phyloP scores from a whole-genome alignment of 92 coral and sea anemone genomes.

The Bergia sp. region DNA sequence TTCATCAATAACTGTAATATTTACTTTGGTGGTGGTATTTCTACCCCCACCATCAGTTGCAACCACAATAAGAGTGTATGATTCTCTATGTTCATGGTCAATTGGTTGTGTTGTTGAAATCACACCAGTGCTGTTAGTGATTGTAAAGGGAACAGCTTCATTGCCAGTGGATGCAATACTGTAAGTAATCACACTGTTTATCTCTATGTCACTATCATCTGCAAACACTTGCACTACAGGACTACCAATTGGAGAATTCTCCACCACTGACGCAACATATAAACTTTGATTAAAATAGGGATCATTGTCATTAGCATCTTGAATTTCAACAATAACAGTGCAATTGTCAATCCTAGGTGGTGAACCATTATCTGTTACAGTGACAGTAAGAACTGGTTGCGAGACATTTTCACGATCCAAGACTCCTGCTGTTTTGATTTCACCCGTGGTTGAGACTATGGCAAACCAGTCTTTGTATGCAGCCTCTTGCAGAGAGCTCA shows the following conservation, averaged over 20 bases:
- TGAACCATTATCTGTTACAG: constrained; percentile 75
- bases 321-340: constrained; percentile 76
- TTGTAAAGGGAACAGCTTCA: constrained; percentile 58
- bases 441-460: constrained; percentile 69
- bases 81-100: constrained; percentile 72
- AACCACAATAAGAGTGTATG: constrained; percentile 62
- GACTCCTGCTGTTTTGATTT: constrained; percentile 65
- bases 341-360: constrained; percentile 80
- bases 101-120: constrained; percentile 63
- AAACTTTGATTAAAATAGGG: constrained; percentile 74
- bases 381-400: constrained; percentile 56
- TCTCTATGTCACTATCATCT: constrained; percentile 72
- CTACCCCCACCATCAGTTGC: constrained; percentile 93
- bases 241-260: constrained; percentile 62
- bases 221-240: constrained; percentile 74
- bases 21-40: constrained; percentile 59
- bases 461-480: constrained; percentile 76
- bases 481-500: constrained; percentile 38
- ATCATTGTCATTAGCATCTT: constrained; percentile 87
- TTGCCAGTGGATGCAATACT: constrained; percentile 27
- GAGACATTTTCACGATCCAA: constrained; percentile 87
- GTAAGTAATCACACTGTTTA: constrained; percentile 71
- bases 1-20: constrained; percentile 71
- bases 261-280: constrained; percentile 68
- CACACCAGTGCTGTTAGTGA: constrained; percentile 70